Percentiles rank a stretch among this genome's conserved stretches.
phyloP scores from a whole-genome alignment of 2,888 invertebrate genomes.

The Mayetiola destructor region DNA sequence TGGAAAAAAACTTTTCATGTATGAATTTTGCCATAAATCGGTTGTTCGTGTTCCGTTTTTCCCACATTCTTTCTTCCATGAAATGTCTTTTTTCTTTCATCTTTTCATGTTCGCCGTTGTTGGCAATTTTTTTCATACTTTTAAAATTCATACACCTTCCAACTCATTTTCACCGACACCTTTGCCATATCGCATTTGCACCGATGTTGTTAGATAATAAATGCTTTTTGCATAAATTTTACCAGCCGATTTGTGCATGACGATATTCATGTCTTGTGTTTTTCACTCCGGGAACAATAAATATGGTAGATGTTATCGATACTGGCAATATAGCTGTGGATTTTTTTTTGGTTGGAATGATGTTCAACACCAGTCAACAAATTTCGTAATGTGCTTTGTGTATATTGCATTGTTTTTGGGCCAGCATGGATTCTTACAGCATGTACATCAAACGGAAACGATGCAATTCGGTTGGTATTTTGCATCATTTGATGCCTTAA shows the following conservation, averaged over 20 bases:
- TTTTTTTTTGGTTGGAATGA: too few relatives aligned
- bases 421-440: neutral
- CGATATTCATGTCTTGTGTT: neutral
- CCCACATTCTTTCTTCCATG: neutral
- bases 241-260: neutral
- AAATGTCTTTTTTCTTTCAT: neutral
- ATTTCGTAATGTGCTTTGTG: neutral
- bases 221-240: slow-evolving; percentile 11
- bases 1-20: slow-evolving; percentile 1
- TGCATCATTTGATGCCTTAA: neutral
- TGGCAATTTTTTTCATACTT: slow-evolving; percentile 2
- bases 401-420: neutral
- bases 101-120: neutral
- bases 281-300: too few relatives aligned
- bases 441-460: neutral
- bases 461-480: neutral
- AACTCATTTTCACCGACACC: too few relatives aligned
- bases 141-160: too few relatives aligned
- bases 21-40: slow-evolving; percentile 6
- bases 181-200: slow-evolving; percentile 8
- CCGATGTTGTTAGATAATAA: slow-evolving; percentile 8
- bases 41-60: neutral
- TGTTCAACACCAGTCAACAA: too few relatives aligned
- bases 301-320: too few relatives aligned
- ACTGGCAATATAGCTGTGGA: neutral